Base-by-base conservation (phyloP, 2,888 invertebrate genomes). In the Pyrrhosoma nymphula region DNA sequence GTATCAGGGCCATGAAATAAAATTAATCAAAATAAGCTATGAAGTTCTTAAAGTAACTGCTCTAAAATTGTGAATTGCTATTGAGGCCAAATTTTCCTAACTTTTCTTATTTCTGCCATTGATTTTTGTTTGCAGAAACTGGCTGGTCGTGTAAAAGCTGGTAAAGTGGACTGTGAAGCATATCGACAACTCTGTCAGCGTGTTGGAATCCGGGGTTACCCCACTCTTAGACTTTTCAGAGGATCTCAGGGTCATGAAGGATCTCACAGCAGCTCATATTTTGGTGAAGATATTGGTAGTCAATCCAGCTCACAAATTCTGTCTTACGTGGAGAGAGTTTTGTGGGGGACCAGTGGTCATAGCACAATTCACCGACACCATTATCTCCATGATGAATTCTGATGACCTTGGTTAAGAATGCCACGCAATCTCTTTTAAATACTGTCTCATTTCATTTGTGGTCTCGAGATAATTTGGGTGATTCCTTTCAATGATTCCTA, bases 161-260 rank as follows among this genome's bases (percentile, higher is more conserved):
- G 97, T 3, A 98, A 98, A 97, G 97, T 98, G 8, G 98, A 98
- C 96, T 98, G 98, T 96, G 98, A 98, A 96, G 96, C 96, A 16
- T 97, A 97, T 96, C 97, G 97, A 10, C 96, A 96, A 20, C 96
- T 98, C 63, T 98, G 98, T 96, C 97, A 97, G 63, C 96, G 97
- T 95, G 97, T 97, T 56, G 97, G 97, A 47, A 97, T 98, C 14
- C 96, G 96, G 82, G 97, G 97, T 55, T 98, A 98, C 96, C 98
- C 98, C 0, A 97, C 98, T 12, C 97, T 98, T 16, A 97, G 97
- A 90, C 96, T 98, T 95, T 98, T 97, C 96, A 96, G 47, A 47
- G 95, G 95, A 18, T 95, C 95, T 55, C 39, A 39, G 14, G 30
- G 75, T 30, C 12, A 35, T 35, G 63, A 93, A 14, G 56, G 55